These are phyloP conservation scores for Conus canariensis DNA, from an alignment of 2,888 invertebrate species.

Conservation along the genomic window DNA sequence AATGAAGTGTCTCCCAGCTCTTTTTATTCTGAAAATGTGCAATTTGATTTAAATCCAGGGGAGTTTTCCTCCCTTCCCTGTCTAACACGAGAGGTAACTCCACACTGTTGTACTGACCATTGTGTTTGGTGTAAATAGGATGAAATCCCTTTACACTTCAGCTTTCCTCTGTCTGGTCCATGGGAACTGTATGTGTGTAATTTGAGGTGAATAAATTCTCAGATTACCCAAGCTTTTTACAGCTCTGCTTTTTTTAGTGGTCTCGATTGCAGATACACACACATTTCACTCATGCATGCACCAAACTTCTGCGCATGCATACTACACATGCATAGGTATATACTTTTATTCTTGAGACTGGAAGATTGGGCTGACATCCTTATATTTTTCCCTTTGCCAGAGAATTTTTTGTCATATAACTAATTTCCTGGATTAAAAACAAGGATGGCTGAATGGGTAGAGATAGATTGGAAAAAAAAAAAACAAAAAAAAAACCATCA, in stretches of 20 bases:
- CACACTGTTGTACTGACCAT: background rate
- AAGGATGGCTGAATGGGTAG: no score
- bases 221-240: background rate
- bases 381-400: no score
- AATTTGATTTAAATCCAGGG: background rate
- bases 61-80: background rate
- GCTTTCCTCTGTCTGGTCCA: background rate
- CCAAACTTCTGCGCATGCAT: background rate
- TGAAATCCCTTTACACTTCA: background rate
- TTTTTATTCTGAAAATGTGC: background rate
- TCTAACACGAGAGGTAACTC: conserved; percentile 2
- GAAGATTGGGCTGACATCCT: no score
- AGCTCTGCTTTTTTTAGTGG: background rate
- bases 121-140: background rate
- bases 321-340: conserved; percentile 1
- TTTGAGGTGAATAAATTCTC: conserved; percentile 26
- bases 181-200: conserved; percentile 24
- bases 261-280: background rate
- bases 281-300: background rate
- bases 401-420: no score
- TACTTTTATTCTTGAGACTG: background rate
- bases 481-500: no score
- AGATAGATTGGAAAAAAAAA: no score
- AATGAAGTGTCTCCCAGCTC: background rate
- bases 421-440: no score